Evolutionary conservation across 2,888 invertebrate species (phyloP).

Genomic region (Zygogramma bicolorata): DNA sequence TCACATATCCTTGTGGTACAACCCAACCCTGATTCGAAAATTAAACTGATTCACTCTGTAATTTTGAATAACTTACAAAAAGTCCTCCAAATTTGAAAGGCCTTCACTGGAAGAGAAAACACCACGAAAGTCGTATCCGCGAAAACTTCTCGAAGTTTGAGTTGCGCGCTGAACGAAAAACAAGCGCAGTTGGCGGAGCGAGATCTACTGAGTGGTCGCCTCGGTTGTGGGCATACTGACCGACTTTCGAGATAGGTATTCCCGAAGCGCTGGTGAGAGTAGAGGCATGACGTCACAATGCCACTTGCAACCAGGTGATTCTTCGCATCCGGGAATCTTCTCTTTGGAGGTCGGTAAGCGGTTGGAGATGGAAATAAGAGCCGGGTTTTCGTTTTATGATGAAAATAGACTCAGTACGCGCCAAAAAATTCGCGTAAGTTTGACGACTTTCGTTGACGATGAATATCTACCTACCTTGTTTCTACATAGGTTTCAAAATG

Average conservation of each 20-base stretch:
- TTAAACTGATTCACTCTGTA: background rate
- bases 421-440: no score
- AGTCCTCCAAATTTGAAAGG: background rate
- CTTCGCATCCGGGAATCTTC: conserved; percentile 54
- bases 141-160: background rate
- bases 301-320: conserved; percentile 54
- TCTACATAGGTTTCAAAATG: no score
- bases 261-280: conserved; percentile 59
- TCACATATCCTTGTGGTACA: background rate
- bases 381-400: background rate
- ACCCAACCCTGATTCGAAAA: no score
- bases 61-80: conserved; percentile 15
- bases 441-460: no score
- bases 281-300: conserved; percentile 55
- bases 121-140: background rate
- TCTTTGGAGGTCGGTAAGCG: conserved; percentile 23
- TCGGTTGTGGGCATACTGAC: conserved; percentile 58
- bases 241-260: conserved; percentile 61
- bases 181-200: conserved; percentile 27
- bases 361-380: conserved; percentile 5
- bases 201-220: conserved; percentile 36
- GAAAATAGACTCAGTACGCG: background rate
- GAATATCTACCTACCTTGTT: no score
- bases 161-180: conserved; percentile 22
- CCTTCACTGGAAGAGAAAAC: background rate